Evolutionary conservation across 2,797 vertebrate species (phyloP).

Genomic region (Lacerta agilis): DNA sequence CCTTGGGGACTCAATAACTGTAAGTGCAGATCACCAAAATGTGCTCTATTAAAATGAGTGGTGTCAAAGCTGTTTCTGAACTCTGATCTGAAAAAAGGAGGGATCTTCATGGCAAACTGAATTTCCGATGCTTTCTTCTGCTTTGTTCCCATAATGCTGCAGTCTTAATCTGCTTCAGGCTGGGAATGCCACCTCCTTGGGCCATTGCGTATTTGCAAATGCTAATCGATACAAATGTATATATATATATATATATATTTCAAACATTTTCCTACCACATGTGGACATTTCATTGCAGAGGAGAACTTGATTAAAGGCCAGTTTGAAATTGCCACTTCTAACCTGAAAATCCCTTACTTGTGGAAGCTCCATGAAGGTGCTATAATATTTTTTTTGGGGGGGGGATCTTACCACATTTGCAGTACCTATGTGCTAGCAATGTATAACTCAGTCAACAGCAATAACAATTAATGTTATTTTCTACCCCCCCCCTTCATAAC

Average conservation of each 20-base stretch:
- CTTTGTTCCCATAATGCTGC: background rate
- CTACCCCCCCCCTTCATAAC: background rate
- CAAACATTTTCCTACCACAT: conserved; percentile 5
- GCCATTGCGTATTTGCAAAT: background rate
- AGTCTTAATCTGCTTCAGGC: background rate
- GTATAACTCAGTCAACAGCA: background rate
- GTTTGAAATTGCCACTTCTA: background rate
- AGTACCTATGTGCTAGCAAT: background rate
- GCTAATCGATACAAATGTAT: background rate
- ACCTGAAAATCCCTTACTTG: background rate
- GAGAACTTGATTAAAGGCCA: background rate
- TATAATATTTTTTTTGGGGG: background rate
- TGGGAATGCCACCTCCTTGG: background rate
- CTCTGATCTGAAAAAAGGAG: conserved; percentile 25
- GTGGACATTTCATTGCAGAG: background rate
- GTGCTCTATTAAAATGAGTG: conserved; percentile 26
- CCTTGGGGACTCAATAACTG: conserved; percentile 93
- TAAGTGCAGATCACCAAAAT: conserved; percentile 73
- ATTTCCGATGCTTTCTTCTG: background rate
- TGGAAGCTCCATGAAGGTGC: background rate
- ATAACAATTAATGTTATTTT: background rate
- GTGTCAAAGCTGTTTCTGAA: conserved; percentile 28
- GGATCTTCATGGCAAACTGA: background rate
- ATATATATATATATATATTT: background rate
- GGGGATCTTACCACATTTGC: background rate